Conservation (phyloP, 2,888 invertebrate species). For the Drosophila subquinaria region DNA sequence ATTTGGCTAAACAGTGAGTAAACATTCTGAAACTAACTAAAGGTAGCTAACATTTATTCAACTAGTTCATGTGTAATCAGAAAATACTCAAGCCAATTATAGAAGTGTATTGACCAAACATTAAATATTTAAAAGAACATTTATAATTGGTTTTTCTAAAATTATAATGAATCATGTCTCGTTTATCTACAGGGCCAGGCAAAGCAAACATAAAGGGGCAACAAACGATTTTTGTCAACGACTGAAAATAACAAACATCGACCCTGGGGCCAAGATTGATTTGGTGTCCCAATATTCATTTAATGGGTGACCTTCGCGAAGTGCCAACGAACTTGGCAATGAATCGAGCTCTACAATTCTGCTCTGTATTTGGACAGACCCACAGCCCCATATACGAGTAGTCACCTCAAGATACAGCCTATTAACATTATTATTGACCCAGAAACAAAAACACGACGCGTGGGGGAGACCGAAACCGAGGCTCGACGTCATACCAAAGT, state of each 20-base stretch:
- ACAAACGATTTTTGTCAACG: slow-evolving; percentile 56
- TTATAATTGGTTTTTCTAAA: background rate
- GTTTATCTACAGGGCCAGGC: slow-evolving; percentile 30
- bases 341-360: slow-evolving; percentile 49
- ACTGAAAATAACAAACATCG: slow-evolving; percentile 36
- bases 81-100: too few species aligned
- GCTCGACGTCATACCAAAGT: slow-evolving; percentile 23
- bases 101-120: background rate
- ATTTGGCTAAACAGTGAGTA: background rate
- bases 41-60: background rate
- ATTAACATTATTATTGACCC: slow-evolving; percentile 48
- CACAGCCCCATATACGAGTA: slow-evolving; percentile 21
- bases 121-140: background rate
- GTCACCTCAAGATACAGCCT: slow-evolving; percentile 28
- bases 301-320: slow-evolving; percentile 56
- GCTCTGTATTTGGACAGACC: slow-evolving; percentile 46
- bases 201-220: slow-evolving; percentile 32
- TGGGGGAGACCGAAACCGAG: slow-evolving; percentile 33
- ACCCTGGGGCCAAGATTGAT: slow-evolving; percentile 64
- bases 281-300: slow-evolving; percentile 49
- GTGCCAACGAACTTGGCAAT: slow-evolving; percentile 79
- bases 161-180: slow-evolving; percentile 1
- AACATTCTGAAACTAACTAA: background rate
- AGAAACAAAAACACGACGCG: slow-evolving; percentile 40
- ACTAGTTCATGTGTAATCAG: background rate